Percentiles rank a stretch among this genome's conserved stretches.
phyloP scores from a whole-genome alignment of 2,888 invertebrate genomes.

The Pelosia muscerda region DNA sequence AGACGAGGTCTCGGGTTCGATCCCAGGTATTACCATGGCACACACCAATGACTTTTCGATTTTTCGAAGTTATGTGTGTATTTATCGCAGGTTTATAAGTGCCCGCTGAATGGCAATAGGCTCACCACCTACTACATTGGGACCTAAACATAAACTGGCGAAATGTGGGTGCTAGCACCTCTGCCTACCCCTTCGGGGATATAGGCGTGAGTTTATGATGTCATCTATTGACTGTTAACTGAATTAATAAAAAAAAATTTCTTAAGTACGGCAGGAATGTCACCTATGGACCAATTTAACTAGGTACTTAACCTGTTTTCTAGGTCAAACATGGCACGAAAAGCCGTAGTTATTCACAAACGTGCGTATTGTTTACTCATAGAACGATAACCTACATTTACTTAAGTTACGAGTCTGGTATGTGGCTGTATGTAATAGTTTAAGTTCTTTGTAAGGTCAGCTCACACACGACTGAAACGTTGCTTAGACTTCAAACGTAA shows the following conservation, averaged over 20 bases:
- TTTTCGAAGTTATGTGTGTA: too few species aligned
- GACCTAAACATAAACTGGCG: background rate
- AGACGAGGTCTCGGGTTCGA: too few species aligned
- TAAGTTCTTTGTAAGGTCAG: constrained; percentile 32
- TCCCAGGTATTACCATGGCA: too few species aligned
- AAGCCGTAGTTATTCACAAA: constrained; percentile 29
- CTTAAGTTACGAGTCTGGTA: constrained; percentile 30
- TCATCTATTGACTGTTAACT: too few species aligned
- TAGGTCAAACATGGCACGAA: constrained; percentile 51
- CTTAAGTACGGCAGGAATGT: background rate
- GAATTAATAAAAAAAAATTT: too few species aligned
- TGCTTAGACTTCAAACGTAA: background rate
- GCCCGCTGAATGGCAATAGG: too few species aligned
- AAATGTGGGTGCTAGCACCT: background rate
- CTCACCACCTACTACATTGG: too few species aligned
- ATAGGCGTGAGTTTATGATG: too few species aligned
- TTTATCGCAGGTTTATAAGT: too few species aligned
- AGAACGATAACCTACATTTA: constrained; percentile 45
- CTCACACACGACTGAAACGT: constrained; percentile 5
- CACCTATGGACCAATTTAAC: constrained; percentile 34
- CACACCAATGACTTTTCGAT: too few species aligned
- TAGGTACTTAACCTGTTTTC: constrained; percentile 46
- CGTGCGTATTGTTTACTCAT: constrained; percentile 36
- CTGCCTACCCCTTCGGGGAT: background rate
- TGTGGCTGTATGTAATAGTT: constrained; percentile 25